A percentile compares a stretch with the other conserved stretches of the same genome.
Conservation (phyloP, 2,113 vertebrate species). For the Pterocles burchelli region DNA sequence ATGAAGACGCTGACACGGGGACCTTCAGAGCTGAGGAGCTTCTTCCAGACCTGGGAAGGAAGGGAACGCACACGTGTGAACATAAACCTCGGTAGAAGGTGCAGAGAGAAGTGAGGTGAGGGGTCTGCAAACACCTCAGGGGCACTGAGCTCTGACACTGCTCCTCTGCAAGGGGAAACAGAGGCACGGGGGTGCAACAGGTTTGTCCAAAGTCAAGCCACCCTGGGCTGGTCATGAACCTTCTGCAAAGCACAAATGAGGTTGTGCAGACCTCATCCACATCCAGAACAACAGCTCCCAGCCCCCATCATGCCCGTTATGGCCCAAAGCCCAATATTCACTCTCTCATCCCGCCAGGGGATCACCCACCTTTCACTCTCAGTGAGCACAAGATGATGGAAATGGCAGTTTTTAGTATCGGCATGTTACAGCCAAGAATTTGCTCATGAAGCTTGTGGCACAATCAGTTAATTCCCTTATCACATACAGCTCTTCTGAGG, state of each 20-base stretch:
- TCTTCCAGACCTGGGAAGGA: conserved; percentile 88
- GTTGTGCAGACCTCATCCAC: neutral
- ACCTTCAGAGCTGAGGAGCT: conserved; percentile 72
- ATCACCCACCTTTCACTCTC: neutral
- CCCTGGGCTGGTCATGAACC: neutral
- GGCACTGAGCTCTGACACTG: neutral
- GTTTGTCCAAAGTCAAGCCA: neutral
- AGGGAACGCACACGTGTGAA: neutral
- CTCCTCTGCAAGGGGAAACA: neutral
- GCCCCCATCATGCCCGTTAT: accelerated
- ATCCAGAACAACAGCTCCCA: neutral
- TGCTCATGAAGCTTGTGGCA: neutral
- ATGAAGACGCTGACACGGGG: conserved; percentile 89
- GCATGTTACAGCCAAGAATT: neutral
- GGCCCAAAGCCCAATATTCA: neutral
- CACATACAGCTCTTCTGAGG: neutral
- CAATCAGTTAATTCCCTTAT: neutral
- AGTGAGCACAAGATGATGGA: neutral
- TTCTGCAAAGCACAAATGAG: neutral
- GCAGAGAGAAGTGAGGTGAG: neutral
- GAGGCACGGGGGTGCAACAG: neutral
- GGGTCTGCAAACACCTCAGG: neutral
- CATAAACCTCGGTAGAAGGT: neutral
- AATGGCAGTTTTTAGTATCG: neutral
- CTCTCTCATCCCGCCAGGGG: neutral